These are phyloP conservation scores for Paracentrotus lividus DNA, from an alignment of 53 echinoderm and acorn worm genomes.

Conservation along the genomic window DNA sequence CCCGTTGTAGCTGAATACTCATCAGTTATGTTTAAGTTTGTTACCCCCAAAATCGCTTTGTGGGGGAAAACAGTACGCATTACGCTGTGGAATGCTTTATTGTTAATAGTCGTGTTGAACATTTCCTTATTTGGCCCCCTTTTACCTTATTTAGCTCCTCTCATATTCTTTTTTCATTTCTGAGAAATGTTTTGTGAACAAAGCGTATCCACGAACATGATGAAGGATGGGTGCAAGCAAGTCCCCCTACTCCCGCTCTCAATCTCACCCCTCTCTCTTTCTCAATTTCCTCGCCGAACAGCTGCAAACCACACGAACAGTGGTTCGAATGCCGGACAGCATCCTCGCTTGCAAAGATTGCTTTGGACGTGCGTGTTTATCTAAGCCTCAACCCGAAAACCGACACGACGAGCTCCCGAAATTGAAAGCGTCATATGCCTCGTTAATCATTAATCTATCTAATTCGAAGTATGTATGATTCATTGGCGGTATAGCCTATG, in stretches of 20 bases:
- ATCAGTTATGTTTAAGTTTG: no score
- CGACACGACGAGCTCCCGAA: neutral
- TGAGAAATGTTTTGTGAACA: neutral
- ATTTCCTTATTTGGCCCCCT: neutral
- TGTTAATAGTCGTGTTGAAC: neutral
- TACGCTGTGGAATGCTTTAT: neutral
- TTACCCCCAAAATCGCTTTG: no score
- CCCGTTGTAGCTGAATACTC: no score
- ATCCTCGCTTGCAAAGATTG: neutral
- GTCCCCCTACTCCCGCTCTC: neutral
- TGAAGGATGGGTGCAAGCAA: neutral
- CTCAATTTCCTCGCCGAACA: no score
- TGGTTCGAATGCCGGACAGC: no score
- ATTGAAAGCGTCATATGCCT: slow-evolving; percentile 44
- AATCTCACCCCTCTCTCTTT: no score
- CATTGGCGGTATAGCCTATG: slow-evolving; percentile 2
- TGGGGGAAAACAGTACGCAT: no score
- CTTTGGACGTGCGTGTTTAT: neutral
- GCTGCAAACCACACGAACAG: no score
- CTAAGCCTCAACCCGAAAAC: neutral
- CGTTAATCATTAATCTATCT: neutral
- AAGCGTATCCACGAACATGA: neutral
- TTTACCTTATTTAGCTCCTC: neutral
- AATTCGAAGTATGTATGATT: slow-evolving; percentile 20
- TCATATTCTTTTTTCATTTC: neutral